Conservation (phyloP, 1,140 invertebrate species). For the Leucophenga varia region DNA sequence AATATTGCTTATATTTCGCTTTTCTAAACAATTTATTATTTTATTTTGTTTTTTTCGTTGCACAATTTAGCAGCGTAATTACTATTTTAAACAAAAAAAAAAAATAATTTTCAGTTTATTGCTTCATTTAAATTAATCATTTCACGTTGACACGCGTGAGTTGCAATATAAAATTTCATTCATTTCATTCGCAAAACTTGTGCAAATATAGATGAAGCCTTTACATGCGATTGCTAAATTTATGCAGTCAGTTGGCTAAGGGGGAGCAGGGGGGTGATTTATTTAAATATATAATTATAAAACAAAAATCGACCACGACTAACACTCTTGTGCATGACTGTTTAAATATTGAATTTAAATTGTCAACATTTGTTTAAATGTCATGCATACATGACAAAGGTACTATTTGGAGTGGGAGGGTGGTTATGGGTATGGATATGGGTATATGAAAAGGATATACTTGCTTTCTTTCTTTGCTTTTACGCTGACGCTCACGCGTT, state of each 20-base stretch:
- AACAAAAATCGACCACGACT: too few species aligned
- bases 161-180: constrained; percentile 2
- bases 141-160: too few species aligned
- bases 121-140: too few species aligned
- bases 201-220: constrained; percentile 9
- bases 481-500: constrained; percentile 4
- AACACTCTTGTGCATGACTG: neutral
- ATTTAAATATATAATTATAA: too few species aligned
- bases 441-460: constrained; percentile 9
- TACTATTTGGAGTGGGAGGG: neutral
- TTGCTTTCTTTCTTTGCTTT: constrained; percentile 6
- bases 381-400: constrained; percentile 8
- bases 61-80: too few species aligned
- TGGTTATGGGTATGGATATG: neutral
- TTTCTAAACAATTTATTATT: too few species aligned
- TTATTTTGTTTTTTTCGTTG: too few species aligned
- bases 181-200: neutral
- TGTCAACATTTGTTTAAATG: constrained; percentile 29
- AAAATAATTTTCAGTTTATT: too few species aligned
- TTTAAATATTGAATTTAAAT: constrained; percentile 21
- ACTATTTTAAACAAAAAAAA: too few species aligned
- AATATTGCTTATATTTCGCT: too few species aligned
- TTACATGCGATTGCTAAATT: neutral
- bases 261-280: too few species aligned
- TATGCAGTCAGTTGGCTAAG: too few species aligned